A percentile compares a stretch with the other conserved stretches of the same genome.
phyloP scores from a whole-genome alignment of 1,140 invertebrate genomes.

The Oedothorax gibbosus region DNA sequence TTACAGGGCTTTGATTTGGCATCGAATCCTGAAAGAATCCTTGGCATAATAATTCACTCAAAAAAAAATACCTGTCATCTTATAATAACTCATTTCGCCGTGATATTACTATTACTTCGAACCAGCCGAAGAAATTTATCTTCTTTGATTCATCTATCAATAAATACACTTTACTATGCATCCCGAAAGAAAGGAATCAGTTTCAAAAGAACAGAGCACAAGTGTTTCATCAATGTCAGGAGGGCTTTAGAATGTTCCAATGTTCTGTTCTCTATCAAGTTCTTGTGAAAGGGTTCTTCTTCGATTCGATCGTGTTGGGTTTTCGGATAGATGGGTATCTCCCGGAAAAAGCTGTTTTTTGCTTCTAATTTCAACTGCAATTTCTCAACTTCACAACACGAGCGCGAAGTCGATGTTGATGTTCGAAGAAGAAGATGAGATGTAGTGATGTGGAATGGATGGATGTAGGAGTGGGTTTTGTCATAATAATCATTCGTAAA shows the following conservation, averaged over 20 bases:
- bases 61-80: too few relatives aligned
- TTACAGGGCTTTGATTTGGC: slow-evolving; percentile 3
- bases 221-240: slow-evolving; percentile 55
- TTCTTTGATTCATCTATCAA: slow-evolving; percentile 48
- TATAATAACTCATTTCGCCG: background rate
- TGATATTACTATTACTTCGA: slow-evolving; percentile 39
- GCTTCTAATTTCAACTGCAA: slow-evolving; percentile 38
- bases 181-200: slow-evolving; percentile 23
- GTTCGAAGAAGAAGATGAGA: background rate
- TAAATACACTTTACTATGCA: slow-evolving; percentile 13
- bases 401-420: slow-evolving; percentile 9
- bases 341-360: background rate
- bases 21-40: background rate
- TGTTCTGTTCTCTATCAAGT: slow-evolving; percentile 41
- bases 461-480: background rate
- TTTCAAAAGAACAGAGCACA: background rate
- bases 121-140: slow-evolving; percentile 13
- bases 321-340: slow-evolving; percentile 8
- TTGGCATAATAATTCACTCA: too few relatives aligned
- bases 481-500: slow-evolving; percentile 15
- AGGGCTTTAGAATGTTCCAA: slow-evolving; percentile 11
- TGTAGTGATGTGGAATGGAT: background rate
- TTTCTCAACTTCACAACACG: slow-evolving; percentile 35
- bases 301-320: slow-evolving; percentile 13
- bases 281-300: slow-evolving; percentile 16